Base-by-base conservation (phyloP, 1,140 invertebrate genomes). In the Aphelenchoides avenae region DNA sequence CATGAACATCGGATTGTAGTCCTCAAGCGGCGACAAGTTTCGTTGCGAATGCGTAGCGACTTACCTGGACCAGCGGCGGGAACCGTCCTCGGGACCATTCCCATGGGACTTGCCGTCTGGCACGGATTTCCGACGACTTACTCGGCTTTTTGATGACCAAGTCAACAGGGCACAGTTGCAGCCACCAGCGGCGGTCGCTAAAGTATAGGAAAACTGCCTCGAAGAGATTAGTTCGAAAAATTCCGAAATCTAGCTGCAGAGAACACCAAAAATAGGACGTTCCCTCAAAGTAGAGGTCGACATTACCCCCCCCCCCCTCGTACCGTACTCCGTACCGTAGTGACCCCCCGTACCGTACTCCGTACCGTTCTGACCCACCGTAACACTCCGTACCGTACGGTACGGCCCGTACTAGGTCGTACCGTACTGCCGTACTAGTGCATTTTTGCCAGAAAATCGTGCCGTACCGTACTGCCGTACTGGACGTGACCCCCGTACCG, bases 161-260 rank as follows among this genome's bases (percentile, higher is more conserved):
- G 39, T 70, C 67, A 31, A 70, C 49, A 0, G 67, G 67, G 43
- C 67, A 70, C 18, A 70, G 52, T 41, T 73, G 70, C 2, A 70
- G 50, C 67, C 67, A 70, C 67, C 67, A 70, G 20, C 67, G 41
- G 9, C 65, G 44, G 39, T 70, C 67, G 15, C 67, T 69, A 27
- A 31, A 64, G 43, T 43, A 24, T 9, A 53, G 62, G 15, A 33
- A 9, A 37, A 3, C 1, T 7, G 20, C n/a, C 52, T 15, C 34
- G 7, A 68, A 55, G 57, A 24, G 27, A 69, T 58, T 56, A 44
- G 27, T 13, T 40, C 37, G 39, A 44, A 44, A 13, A 44, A 44
- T 44, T 44, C 13, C 27, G 13, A n/a, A n/a, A n/a, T n/a, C n/a
- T n/a, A n/a, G n/a, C n/a, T n/a, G n/a, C n/a, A n/a, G n/a, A n/a